Base-by-base conservation (phyloP, 2,797 vertebrate genomes). In the Mormyrops attenuatus region DNA sequence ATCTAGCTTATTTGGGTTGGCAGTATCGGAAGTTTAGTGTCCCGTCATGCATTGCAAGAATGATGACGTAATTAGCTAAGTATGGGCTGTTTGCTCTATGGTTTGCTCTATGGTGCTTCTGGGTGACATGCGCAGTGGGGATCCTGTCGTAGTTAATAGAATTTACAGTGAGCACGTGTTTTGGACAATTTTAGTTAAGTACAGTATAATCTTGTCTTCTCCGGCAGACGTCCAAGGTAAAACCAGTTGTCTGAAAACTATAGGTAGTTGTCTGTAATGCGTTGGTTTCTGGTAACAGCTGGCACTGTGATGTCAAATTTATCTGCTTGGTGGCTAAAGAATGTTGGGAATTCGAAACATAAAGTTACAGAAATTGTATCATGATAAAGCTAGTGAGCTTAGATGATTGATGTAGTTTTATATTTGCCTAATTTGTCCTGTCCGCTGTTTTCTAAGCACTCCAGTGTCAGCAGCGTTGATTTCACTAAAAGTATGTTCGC, bases 401-500 rank as follows among this genome's bases (percentile, higher is more conserved):
- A 85, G n/a, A 85, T 50, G 41, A 49, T 50, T 50, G 3, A 52
- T 49, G n/a, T 30, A 8, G n/a, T 13, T 85, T 85, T 85, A 44
- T 50, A 85, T 85, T 26, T 44, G 47, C 20, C 53, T n/a, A 63
- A 63, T 11, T 88, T 3, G 30, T n/a, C 15, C 26, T 63, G 55
- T 66, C 7, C 20, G 47, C 53, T 41, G 41, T 80, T 44, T 80
- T n/a, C 17, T 44, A 41, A 80, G 38, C 38, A n/a, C 73, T 41
- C 3, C 73, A 5, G 34, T 80, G 73, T 44, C 73, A 80, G 60
- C 57, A 26, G 38, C 2, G 8, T 60, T 55, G 30, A 44, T 88
- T 30, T 26, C 63, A 9, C 49, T 47, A 44, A 57, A 38, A 94
- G 90, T 55, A 97, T 97, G 96, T 97, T 97, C 90, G 92, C 92